phyloP scores from a whole-genome alignment of 2,888 invertebrate species.

The Alentia gelatinosa region DNA sequence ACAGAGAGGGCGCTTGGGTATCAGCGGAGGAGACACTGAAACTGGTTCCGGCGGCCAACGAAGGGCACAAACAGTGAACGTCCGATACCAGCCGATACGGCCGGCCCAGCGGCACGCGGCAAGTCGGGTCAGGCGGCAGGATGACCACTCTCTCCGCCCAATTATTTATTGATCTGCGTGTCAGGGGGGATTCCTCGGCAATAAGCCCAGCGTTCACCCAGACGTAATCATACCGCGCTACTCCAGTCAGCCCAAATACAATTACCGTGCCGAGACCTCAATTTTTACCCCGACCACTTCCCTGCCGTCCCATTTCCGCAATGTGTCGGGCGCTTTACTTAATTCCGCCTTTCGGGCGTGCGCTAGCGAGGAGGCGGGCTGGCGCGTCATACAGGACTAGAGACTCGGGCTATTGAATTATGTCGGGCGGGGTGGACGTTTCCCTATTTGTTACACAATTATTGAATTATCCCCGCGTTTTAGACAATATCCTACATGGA shows the following conservation, averaged over 20 bases:
- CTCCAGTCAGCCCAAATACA: neutral
- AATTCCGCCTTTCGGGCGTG: neutral
- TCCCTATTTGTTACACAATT: conserved; percentile 10
- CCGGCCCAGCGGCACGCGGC: neutral
- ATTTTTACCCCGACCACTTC: neutral
- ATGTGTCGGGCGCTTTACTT: conserved; percentile 16
- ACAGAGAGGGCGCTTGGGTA: too few species aligned
- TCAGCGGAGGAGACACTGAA: neutral
- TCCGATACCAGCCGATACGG: neutral
- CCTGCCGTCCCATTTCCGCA: neutral
- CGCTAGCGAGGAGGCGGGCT: neutral
- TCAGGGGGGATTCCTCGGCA: neutral
- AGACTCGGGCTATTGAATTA: neutral
- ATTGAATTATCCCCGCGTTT: conserved; percentile 34
- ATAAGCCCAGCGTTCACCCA: neutral
- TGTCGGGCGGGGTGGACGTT: neutral
- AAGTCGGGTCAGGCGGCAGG: neutral
- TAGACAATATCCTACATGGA: conserved; percentile 11
- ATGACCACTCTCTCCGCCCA: conserved; percentile 4
- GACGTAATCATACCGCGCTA: neutral
- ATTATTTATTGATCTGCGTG: neutral
- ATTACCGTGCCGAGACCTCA: neutral
- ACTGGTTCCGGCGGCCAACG: neutral
- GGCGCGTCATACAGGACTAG: neutral
- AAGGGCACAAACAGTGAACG: neutral